Conservation (phyloP, 2,888 invertebrate species). For the Diogma glabrata region DNA sequence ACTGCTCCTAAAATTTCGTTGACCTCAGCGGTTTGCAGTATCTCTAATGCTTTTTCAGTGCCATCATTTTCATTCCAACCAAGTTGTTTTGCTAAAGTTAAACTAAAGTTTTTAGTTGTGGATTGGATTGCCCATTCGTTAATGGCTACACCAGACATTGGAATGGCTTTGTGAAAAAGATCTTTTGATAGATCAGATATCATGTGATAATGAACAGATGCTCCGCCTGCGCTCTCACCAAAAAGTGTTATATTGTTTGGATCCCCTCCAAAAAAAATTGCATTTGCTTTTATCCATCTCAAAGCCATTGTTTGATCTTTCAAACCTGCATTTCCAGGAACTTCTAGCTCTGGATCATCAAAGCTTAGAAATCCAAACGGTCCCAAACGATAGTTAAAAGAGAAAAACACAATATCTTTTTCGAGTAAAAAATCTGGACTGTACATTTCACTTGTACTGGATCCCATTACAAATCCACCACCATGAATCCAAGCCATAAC, state of each 20-base stretch:
- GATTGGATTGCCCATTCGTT: neutral
- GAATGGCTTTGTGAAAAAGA: neutral
- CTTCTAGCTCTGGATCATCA: slow-evolving; percentile 35
- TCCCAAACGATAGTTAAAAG: slow-evolving; percentile 32
- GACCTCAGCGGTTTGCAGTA: slow-evolving; percentile 30
- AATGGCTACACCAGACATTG: neutral
- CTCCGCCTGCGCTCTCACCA: neutral
- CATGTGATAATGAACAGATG: neutral
- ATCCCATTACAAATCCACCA: slow-evolving; percentile 30
- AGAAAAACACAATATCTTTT: neutral
- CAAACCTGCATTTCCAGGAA: slow-evolving; percentile 41
- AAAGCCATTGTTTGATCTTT: slow-evolving; percentile 28
- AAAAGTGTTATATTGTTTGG: neutral
- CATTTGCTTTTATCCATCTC: slow-evolving; percentile 41
- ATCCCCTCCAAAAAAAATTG: slow-evolving; percentile 18
- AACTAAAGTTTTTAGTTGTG: slow-evolving; percentile 9
- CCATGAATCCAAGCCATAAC: slow-evolving; percentile 36
- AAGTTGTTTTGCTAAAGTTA: slow-evolving; percentile 30
- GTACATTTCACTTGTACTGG: slow-evolving; percentile 29
- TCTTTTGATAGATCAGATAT: too few species aligned
- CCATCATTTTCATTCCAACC: slow-evolving; percentile 30
- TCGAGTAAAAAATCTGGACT: slow-evolving; percentile 5
- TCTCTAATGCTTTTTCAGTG: slow-evolving; percentile 30
- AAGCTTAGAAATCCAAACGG: slow-evolving; percentile 28
- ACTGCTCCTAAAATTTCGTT: slow-evolving; percentile 30